Evolutionary conservation across 2,113 vertebrate species (phyloP).

Genomic region (Neolamprologus caudopunctatus): DNA sequence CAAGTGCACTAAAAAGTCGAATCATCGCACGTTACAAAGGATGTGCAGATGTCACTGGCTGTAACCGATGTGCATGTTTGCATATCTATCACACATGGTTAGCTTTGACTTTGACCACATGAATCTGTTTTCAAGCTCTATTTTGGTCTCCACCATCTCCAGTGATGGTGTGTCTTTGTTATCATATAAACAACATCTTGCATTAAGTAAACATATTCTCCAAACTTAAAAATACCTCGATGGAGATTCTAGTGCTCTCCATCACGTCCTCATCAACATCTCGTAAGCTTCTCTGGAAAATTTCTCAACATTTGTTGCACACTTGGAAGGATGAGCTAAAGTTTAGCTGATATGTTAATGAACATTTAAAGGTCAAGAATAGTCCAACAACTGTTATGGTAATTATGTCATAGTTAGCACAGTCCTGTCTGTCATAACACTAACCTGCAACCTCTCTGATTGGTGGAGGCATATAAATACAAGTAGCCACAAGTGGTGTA

Average conservation of each 20-base stretch:
- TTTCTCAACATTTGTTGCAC: background rate
- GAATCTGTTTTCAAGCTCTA: background rate
- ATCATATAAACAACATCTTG: background rate
- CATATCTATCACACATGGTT: background rate
- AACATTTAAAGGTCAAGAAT: background rate
- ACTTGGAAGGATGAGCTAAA: background rate
- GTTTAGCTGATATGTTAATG: background rate
- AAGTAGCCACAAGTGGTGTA: background rate
- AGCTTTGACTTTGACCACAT: accelerated
- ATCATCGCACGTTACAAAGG: background rate
- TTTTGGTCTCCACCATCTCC: background rate
- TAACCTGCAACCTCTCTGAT: background rate
- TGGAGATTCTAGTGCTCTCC: background rate
- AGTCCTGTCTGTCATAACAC: background rate
- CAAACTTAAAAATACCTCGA: background rate
- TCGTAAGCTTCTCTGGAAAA: background rate
- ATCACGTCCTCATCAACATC: background rate
- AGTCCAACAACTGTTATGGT: background rate
- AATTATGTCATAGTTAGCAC: background rate
- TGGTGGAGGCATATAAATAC: background rate
- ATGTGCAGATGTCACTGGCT: background rate
- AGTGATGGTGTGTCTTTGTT: background rate
- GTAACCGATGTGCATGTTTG: background rate
- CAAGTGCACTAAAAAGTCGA: background rate
- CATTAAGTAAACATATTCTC: background rate